These are phyloP conservation scores for Sipha maydis DNA, from an alignment of 2,888 invertebrate species.

Conservation along the genomic window DNA sequence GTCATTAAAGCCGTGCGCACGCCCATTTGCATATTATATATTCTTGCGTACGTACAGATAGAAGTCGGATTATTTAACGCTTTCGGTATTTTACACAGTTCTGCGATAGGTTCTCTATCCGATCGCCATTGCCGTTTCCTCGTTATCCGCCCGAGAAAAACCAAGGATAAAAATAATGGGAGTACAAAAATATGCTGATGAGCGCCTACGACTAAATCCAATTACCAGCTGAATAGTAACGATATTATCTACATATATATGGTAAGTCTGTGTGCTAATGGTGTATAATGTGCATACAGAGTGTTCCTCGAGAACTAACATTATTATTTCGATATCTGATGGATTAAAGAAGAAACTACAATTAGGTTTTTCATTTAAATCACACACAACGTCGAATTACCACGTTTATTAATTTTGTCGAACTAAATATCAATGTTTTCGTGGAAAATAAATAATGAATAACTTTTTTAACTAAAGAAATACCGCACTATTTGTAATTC, in stretches of 20 bases:
- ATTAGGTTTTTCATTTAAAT: too few relatives aligned
- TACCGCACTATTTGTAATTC: too few relatives aligned
- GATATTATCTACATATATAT: neutral
- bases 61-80: slow-evolving; percentile 17
- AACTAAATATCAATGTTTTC: too few relatives aligned
- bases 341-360: too few relatives aligned
- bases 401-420: too few relatives aligned
- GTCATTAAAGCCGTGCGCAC: slow-evolving; percentile 47
- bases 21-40: slow-evolving; percentile 45
- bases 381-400: too few relatives aligned
- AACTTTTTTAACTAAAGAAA: too few relatives aligned
- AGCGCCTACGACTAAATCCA: neutral
- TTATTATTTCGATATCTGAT: too few relatives aligned
- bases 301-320: too few relatives aligned
- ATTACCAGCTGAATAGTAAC: neutral
- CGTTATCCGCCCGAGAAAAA: neutral
- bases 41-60: neutral
- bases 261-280: neutral
- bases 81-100: neutral
- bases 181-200: neutral
- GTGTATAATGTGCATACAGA: too few relatives aligned
- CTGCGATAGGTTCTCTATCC: neutral
- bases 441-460: too few relatives aligned
- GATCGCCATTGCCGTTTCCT: neutral
- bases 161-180: neutral